Conservation (phyloP, 2,888 invertebrate species). For the Caenorhabditis parvicauda region DNA sequence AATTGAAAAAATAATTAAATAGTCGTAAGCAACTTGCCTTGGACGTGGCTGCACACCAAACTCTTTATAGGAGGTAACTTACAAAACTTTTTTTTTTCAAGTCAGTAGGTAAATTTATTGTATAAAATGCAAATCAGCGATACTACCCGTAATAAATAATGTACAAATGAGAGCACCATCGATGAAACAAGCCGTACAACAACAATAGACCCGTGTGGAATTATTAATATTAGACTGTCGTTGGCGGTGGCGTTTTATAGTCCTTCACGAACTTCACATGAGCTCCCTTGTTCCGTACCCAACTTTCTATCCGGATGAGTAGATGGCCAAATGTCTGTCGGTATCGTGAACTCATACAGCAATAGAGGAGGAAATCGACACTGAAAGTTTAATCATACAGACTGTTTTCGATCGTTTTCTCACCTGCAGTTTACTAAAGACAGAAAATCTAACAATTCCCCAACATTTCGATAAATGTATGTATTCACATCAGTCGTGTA, state of each 20-base stretch:
- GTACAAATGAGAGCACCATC: conserved; percentile 5
- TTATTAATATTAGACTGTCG: conserved; percentile 5
- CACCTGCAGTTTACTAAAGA: conserved; percentile 52
- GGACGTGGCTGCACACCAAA: too few species aligned
- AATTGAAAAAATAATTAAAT: not conserved
- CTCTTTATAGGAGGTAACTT: too few species aligned
- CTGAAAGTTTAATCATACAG: conserved; percentile 13
- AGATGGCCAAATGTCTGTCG: conserved; percentile 51
- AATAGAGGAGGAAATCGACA: conserved; percentile 50
- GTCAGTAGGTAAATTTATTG: too few species aligned
- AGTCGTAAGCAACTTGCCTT: too few species aligned
- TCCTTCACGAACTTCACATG: conserved; percentile 24
- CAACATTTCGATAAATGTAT: conserved; percentile 47
- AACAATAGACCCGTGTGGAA: not conserved
- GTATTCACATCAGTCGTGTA: conserved; percentile 45
- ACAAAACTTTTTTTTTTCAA: too few species aligned
- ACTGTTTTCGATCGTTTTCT: not conserved
- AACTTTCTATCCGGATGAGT: conserved; percentile 46
- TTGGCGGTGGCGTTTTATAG: conserved; percentile 23
- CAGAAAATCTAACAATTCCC: conserved; percentile 48
- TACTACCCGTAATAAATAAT: not conserved
- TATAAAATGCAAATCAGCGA: not conserved
- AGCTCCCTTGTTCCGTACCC: conserved; percentile 40
- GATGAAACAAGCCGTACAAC: too few species aligned
- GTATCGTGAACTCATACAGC: conserved; percentile 49